These are phyloP conservation scores for Anomalospiza imberbis DNA, from an alignment of 2,797 vertebrate genomes.

Conservation along the genomic window DNA sequence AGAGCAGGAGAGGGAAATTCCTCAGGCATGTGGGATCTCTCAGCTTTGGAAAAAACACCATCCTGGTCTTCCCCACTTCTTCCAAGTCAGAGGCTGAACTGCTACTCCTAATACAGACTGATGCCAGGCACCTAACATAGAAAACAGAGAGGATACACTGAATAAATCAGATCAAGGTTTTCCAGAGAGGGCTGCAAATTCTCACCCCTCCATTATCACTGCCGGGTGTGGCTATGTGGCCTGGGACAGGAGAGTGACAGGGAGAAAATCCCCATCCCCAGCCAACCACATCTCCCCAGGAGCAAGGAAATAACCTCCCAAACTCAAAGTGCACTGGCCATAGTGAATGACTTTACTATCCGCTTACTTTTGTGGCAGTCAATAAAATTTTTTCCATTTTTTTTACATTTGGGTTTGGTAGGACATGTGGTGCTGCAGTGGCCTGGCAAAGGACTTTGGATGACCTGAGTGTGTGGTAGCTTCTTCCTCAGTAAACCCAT, in stretches of 20 bases:
- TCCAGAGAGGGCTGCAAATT: neutral
- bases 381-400: fast-evolving
- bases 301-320: neutral
- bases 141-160: neutral
- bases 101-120: neutral
- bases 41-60: neutral
- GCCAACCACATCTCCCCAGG: neutral
- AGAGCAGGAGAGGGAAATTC: conserved; percentile 2
- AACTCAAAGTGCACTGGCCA: neutral
- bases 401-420: neutral
- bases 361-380: neutral
- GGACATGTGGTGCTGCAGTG: neutral
- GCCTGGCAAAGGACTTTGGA: neutral
- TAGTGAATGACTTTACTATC: neutral
- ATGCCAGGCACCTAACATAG: neutral
- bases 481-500: neutral
- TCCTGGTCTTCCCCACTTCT: neutral
- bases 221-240: neutral
- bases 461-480: neutral
- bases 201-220: neutral
- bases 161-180: neutral
- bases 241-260: neutral
- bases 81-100: neutral
- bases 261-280: neutral
- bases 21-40: neutral